Percentiles rank a stretch among this genome's conserved stretches.
phyloP scores from a whole-genome alignment of 2,797 vertebrate species.

The Ceryle rudis region DNA sequence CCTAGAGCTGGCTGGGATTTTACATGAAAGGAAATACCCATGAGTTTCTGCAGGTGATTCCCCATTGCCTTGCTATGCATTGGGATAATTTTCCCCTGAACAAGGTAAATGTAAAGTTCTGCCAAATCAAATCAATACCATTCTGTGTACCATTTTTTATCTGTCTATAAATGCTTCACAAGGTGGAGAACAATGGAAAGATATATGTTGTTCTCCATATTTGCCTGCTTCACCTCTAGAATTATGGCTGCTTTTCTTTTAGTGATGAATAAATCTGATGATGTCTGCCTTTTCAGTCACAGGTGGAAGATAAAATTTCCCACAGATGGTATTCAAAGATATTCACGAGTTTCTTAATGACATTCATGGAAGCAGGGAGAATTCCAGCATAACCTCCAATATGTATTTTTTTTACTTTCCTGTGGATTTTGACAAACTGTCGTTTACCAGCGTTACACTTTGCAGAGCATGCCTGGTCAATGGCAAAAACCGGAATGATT shows the following conservation, averaged over 20 bases:
- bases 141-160: background rate
- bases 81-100: background rate
- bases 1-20: background rate
- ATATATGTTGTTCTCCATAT: background rate
- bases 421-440: background rate
- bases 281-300: background rate
- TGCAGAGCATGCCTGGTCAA: background rate
- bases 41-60: background rate
- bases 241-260: background rate
- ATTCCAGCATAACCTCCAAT: background rate
- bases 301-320: background rate
- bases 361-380: background rate
- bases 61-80: background rate
- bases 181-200: background rate
- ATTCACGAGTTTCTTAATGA: background rate
- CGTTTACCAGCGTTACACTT: background rate
- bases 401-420: background rate
- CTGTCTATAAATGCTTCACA: background rate
- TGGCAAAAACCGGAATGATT: background rate
- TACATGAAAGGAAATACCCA: background rate
- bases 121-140: background rate
- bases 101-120: background rate
- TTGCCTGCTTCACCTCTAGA: background rate
- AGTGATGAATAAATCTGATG: background rate
- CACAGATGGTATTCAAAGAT: background rate